Percentiles rank a stretch among this genome's conserved stretches.
Conservation (phyloP, 1,140 invertebrate genomes). For the Apis florea region DNA sequence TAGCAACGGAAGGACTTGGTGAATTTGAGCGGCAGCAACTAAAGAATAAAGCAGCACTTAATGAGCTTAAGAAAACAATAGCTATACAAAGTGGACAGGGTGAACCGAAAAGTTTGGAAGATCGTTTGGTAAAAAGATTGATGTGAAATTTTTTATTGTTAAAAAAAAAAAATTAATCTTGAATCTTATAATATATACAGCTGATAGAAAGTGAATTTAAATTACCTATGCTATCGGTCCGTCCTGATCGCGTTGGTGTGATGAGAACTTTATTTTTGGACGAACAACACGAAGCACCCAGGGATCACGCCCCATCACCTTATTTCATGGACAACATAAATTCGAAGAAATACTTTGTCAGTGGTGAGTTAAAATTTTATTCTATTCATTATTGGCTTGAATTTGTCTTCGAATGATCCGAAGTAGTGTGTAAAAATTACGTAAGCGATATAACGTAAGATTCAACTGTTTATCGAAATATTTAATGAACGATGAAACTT, state of each 20-base stretch:
- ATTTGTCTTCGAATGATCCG: constrained; percentile 36
- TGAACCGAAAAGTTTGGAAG: constrained; percentile 82
- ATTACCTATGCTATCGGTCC: constrained; percentile 83
- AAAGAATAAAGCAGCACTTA: constrained; percentile 80
- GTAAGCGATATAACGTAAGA: constrained; percentile 8
- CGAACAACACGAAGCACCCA: constrained; percentile 81
- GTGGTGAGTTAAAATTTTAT: constrained; percentile 53
- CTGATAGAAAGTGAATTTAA: constrained; percentile 84
- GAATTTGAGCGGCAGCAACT: constrained; percentile 84
- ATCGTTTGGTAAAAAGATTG: constrained; percentile 81
- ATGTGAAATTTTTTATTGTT: neutral
- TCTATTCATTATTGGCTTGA: constrained; percentile 25
- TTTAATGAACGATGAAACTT: neutral
- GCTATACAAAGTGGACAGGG: constrained; percentile 82
- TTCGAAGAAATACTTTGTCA: constrained; percentile 83
- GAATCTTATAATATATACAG: constrained; percentile 71
- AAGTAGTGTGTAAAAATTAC: neutral
- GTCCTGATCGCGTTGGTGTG: constrained; percentile 84
- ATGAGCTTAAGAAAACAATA: constrained; percentile 80
- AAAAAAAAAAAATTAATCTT: neutral
- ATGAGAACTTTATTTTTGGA: constrained; percentile 81
- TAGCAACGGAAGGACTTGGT: constrained; percentile 85
- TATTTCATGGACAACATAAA: constrained; percentile 86
- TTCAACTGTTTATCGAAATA: constrained; percentile 46
- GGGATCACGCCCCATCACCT: constrained; percentile 83